A percentile compares a stretch with the other conserved stretches of the same genome.
phyloP scores from a whole-genome alignment of 2,113 vertebrate genomes.

The Nansenia antarctica region DNA sequence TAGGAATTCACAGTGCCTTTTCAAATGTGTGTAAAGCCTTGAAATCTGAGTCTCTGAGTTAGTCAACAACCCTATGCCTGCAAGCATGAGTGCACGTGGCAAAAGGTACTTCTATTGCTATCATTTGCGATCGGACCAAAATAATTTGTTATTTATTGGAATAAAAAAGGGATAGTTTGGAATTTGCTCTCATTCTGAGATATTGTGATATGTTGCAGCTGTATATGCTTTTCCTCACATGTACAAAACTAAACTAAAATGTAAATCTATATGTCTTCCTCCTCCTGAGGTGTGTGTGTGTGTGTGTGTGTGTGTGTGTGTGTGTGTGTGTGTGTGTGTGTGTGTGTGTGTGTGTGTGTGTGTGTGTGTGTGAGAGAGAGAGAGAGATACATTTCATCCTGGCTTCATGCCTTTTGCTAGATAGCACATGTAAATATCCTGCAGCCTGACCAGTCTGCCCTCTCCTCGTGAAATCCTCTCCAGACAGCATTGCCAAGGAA shows the following conservation, averaged over 20 bases:
- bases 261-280: slow-evolving; percentile 7
- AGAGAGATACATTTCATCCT: neutral
- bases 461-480: neutral
- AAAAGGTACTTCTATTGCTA: slow-evolving; percentile 1
- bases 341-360: no score
- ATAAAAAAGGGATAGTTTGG: slow-evolving; percentile 31
- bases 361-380: no score
- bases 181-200: slow-evolving; percentile 7
- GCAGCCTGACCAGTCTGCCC: neutral
- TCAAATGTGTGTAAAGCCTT: slow-evolving; percentile 15
- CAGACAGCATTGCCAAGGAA: neutral
- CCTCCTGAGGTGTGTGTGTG: no score
- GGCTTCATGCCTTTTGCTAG: neutral
- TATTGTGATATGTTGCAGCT: slow-evolving; percentile 38
- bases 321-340: no score
- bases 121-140: slow-evolving; percentile 61
- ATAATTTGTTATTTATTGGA: slow-evolving; percentile 35
- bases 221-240: slow-evolving; percentile 27
- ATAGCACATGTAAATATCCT: neutral
- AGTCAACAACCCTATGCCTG: neutral
- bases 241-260: slow-evolving; percentile 27
- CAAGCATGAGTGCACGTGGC: slow-evolving; percentile 10
- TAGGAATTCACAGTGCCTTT: slow-evolving; percentile 49
- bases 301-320: neutral
- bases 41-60: slow-evolving; percentile 13